A percentile compares a stretch with the other conserved stretches of the same genome.
These are phyloP conservation scores for Cabera pusaria DNA, from an alignment of 2,888 invertebrate species.

Conservation along the genomic window DNA sequence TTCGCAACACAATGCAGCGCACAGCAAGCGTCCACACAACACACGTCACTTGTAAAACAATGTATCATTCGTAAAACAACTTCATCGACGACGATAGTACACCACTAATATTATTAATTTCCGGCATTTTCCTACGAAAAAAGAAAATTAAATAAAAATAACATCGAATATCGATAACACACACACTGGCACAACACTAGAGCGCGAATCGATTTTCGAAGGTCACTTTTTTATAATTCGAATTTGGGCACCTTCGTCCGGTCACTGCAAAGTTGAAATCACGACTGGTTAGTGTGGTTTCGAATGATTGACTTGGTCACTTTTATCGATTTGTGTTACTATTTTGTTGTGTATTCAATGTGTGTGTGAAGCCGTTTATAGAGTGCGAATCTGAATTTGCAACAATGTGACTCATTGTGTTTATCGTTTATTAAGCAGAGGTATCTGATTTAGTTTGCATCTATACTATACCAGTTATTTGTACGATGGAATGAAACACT, in stretches of 20 bases:
- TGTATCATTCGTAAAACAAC: slow-evolving; percentile 82
- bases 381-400: slow-evolving; percentile 29
- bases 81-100: slow-evolving; percentile 79
- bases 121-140: slow-evolving; percentile 82
- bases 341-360: slow-evolving; percentile 56
- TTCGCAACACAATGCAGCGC: slow-evolving; percentile 62
- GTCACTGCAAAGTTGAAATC: slow-evolving; percentile 82
- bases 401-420: slow-evolving; percentile 25
- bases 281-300: slow-evolving; percentile 72
- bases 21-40: slow-evolving; percentile 75
- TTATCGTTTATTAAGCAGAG: too few relatives aligned
- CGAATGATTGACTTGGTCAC: slow-evolving; percentile 58
- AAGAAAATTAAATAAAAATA: slow-evolving; percentile 72
- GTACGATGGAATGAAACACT: too few relatives aligned
- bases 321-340: slow-evolving; percentile 60
- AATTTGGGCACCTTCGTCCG: slow-evolving; percentile 79
- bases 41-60: slow-evolving; percentile 75
- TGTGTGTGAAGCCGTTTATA: slow-evolving; percentile 43
- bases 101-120: slow-evolving; percentile 82
- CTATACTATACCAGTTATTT: too few relatives aligned
- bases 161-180: slow-evolving; percentile 44
- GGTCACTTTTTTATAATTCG: slow-evolving; percentile 68
- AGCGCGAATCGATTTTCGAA: slow-evolving; percentile 44
- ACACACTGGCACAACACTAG: slow-evolving; percentile 72
- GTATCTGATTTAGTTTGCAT: too few relatives aligned